Evolutionary conservation across 2,888 invertebrate genomes (phyloP), one percentile per base, ranked within the genome.

Genomic region (Oxytorus armatus): DNA sequence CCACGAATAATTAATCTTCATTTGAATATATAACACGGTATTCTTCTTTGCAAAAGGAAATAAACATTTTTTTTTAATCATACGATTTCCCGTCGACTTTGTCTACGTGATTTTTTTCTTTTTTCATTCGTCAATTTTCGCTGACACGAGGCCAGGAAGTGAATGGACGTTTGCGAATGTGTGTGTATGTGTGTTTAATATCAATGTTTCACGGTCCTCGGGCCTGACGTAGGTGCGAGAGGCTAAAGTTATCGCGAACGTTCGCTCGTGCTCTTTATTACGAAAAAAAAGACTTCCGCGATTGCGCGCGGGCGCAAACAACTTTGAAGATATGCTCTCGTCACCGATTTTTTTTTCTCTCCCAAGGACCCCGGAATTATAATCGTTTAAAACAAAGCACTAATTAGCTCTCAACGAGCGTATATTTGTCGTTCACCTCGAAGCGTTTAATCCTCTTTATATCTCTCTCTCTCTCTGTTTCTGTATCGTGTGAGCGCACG

Each of bases 61-160:
- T n/a, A n/a, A n/a, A n/a, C n/a, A n/a, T n/a, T n/a, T n/a, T n/a
- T n/a, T n/a, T n/a, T n/a, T n/a, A n/a, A n/a, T n/a, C n/a, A n/a
- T n/a, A n/a, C n/a, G n/a, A n/a, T n/a, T 29, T 42, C 11, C 21
- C 36, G 21, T 72, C 49, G 51, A 36, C n/a, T 39, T 57, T 65
- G 74, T 57, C 75, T 74, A 80, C 76, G 70, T 80, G 53, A 77
- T 74, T 73, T 69, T n/a, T n/a, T n/a, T n/a, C n/a, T n/a, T n/a
- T n/a, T n/a, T 73, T 66, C 51, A 25, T 68, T 79, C 82, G 73
- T 72, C 4, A 25, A 44, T 73, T 29, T 65, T 76, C 61, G 78
- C 74, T 51, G n/a, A n/a, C 63, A 83, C 78, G 84, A 87, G 87
- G 88, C 87, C 89, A 89, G 86, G 87, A 89, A 89, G 87, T 85